phyloP scores from a whole-genome alignment of 2,113 vertebrate species.

The Melierax canorus region DNA sequence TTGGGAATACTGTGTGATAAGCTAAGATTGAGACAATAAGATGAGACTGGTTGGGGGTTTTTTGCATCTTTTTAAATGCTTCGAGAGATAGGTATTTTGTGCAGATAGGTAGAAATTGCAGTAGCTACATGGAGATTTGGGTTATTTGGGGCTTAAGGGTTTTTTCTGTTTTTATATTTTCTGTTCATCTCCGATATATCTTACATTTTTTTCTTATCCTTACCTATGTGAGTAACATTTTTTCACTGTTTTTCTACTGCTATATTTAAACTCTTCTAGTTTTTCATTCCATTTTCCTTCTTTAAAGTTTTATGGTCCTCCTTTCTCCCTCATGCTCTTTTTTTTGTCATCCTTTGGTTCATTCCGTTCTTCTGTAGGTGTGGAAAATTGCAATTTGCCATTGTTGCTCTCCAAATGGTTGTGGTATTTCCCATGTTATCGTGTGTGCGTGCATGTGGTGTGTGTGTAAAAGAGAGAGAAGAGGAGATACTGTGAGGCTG shows the following conservation, averaged over 20 bases:
- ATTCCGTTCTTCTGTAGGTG: background rate
- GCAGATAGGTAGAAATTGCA: background rate
- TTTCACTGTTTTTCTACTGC: background rate
- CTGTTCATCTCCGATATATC: background rate
- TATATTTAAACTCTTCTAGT: background rate
- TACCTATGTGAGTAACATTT: background rate
- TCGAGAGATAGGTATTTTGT: background rate
- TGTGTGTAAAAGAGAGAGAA: background rate
- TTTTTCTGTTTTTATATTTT: background rate
- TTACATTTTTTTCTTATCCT: background rate
- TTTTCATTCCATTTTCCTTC: background rate
- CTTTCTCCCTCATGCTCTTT: background rate
- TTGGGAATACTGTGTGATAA: background rate
- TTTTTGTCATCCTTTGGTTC: background rate
- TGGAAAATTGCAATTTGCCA: background rate
- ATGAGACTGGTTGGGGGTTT: background rate
- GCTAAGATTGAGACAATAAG: background rate
- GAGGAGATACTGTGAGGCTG: conserved; percentile 26
- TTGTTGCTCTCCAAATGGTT: background rate
- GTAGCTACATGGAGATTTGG: background rate
- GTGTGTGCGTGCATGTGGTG: background rate
- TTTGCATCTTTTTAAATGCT: background rate
- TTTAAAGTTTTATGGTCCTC: background rate
- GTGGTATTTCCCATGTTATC: background rate
- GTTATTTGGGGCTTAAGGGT: background rate